Evolutionary conservation across 2,113 vertebrate species (phyloP), one percentile per base, ranked within the genome.

Genomic region (Seriola aureovittata): DNA sequence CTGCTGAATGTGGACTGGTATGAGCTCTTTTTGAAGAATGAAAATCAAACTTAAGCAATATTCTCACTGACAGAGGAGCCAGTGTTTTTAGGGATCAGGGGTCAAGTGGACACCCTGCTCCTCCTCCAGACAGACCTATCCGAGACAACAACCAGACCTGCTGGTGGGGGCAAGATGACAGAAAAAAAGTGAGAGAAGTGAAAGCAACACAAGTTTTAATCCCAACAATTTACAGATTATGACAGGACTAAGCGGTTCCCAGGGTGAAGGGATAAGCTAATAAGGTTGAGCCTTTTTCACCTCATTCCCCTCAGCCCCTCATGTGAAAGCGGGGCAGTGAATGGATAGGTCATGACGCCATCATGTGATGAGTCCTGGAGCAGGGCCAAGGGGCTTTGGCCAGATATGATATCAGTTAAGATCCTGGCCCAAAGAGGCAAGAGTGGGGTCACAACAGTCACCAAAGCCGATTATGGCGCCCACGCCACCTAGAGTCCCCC

Each of bases 361-460:
- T 95, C 94, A 95, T 95, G 94, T 95, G 93, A 94, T 75, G 77
- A 83, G 72, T 78, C 70, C 52, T 66, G 14, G 78, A 78, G 58
- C 8, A 5, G 62, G 78, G 88, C 86, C 84, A 80, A 84, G 85
- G 82, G 75, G 80, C 85, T 86, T 80, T 80, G 73, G 72, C 32
- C 75, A 87, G 92, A 93, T 92, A 93, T 95, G 90, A 94, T 94
- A 95, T 94, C 91, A 91, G 80, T 96, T 92, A 85, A 94, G 91
- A 90, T 91, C 85, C 72, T 10, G 63, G 67, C 59, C 80, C 76
- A 80, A 75, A 88, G 74, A 90, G 87, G 82, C 90, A 85, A 84
- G 80, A 92, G 68, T 85, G 25, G 84, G 90, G 93, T 94, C 95
- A 93, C 86, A 77, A 86, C 89, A 93, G 91, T 93, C 93, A 85